These are phyloP conservation scores for Drosophila paulistorum DNA, from an alignment of 1,140 invertebrate genomes.

Conservation along the genomic window DNA sequence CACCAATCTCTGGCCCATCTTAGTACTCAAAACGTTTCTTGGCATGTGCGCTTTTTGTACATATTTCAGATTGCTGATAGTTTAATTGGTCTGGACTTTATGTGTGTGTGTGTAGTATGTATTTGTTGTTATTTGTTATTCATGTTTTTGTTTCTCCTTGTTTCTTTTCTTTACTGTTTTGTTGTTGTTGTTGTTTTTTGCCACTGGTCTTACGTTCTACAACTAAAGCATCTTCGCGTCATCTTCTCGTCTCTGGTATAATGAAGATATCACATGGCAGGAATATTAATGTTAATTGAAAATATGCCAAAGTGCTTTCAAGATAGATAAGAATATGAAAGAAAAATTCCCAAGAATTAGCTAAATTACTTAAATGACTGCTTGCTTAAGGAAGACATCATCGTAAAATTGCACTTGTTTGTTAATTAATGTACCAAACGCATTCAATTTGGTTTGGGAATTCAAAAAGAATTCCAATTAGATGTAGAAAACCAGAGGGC, in stretches of 20 bases:
- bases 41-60: slow-evolving; percentile 55
- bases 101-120: slow-evolving; percentile 18
- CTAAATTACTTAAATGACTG: slow-evolving; percentile 25
- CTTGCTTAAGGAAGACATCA: slow-evolving; percentile 5
- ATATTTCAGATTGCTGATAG: slow-evolving; percentile 71
- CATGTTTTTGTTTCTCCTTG: slow-evolving; percentile 29
- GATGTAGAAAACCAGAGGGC: background rate
- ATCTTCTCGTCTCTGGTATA: slow-evolving; percentile 34
- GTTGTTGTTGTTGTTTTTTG: slow-evolving; percentile 21
- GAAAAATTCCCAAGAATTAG: slow-evolving; percentile 27
- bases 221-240: slow-evolving; percentile 7
- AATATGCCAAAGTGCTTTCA: slow-evolving; percentile 39
- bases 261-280: slow-evolving; percentile 64
- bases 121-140: slow-evolving; percentile 21
- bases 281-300: slow-evolving; percentile 67
- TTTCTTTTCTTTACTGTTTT: slow-evolving; percentile 18
- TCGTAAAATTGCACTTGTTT: background rate
- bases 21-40: slow-evolving; percentile 30
- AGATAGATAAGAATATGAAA: slow-evolving; percentile 14
- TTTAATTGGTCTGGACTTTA: slow-evolving; percentile 71
- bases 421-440: background rate
- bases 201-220: slow-evolving; percentile 60
- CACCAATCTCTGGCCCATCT: slow-evolving; percentile 14
- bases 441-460: background rate
- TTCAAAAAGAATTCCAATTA: background rate